These are phyloP conservation scores for Cryptocephalus moraei DNA, from an alignment of 2,888 invertebrate genomes.

Conservation along the genomic window DNA sequence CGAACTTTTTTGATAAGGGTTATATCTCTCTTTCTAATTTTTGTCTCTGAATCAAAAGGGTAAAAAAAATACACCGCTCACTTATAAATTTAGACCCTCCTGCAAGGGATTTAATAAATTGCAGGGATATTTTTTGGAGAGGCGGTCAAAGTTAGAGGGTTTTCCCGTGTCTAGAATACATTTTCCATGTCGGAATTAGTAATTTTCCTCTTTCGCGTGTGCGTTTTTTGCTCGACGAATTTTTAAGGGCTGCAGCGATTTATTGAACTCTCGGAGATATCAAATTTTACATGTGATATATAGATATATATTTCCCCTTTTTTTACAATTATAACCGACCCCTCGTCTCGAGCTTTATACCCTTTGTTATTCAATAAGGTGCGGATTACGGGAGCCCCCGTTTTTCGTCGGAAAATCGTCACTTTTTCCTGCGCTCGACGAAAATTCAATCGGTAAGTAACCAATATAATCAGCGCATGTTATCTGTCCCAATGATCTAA, in stretches of 20 bases:
- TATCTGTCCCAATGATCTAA: too few species aligned
- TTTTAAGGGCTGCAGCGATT: constrained; percentile 19
- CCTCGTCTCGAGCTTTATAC: too few species aligned
- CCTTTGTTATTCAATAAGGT: constrained; percentile 1
- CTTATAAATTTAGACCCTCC: constrained; percentile 15
- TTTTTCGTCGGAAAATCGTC: too few species aligned
- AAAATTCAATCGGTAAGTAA: too few species aligned
- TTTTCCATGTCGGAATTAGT: constrained; percentile 17
- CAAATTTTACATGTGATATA: constrained; percentile 12
- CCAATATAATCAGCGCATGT: too few species aligned
- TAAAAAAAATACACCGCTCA: constrained; percentile 11
- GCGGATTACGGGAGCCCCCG: neutral
- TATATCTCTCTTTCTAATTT: constrained; percentile 10
- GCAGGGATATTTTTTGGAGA: constrained; percentile 4
- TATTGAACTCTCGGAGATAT: constrained; percentile 19
- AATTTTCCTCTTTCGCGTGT: constrained; percentile 21
- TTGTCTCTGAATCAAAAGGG: constrained; percentile 12
- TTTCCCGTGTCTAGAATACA: constrained; percentile 9
- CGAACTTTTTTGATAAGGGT: constrained; percentile 14
- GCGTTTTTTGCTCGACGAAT: constrained; percentile 17
- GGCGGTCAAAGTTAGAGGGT: constrained; percentile 4
- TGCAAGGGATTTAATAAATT: constrained; percentile 10
- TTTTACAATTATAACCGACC: neutral
- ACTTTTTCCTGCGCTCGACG: too few species aligned
- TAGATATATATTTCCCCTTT: constrained; percentile 11